Conservation (phyloP, 2,113 vertebrate species). For the Chamaetylas fuelleborni region DNA sequence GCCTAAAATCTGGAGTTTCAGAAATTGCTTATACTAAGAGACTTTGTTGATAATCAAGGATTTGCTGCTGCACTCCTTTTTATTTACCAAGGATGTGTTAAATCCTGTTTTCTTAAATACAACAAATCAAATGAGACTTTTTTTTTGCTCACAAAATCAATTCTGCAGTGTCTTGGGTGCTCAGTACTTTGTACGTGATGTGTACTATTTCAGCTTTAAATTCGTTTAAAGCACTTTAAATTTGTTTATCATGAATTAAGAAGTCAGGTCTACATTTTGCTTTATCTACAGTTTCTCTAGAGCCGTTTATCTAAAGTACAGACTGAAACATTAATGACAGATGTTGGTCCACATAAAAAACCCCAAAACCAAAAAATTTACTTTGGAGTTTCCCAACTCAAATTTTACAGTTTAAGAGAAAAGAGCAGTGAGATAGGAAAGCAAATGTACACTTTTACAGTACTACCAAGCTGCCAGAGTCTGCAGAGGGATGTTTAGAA, state of each 20-base stretch:
- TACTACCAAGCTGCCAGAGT: background rate
- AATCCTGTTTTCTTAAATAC: background rate
- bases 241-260: background rate
- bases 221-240: background rate
- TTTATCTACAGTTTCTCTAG: background rate
- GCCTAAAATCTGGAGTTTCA: background rate
- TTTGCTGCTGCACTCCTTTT: background rate
- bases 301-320: background rate
- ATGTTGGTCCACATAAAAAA: fast-evolving
- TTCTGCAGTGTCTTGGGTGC: background rate
- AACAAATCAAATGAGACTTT: background rate
- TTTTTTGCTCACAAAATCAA: background rate
- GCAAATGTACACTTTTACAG: background rate
- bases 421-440: background rate
- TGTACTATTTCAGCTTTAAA: background rate
- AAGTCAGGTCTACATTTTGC: background rate
- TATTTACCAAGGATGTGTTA: background rate
- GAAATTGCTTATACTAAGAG: background rate
- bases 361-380: fast-evolving
- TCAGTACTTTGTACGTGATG: background rate
- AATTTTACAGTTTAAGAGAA: background rate
- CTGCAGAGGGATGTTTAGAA: background rate
- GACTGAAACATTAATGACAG: background rate
- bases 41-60: background rate
- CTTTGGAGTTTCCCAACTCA: background rate